phyloP scores from a whole-genome alignment of 2,113 vertebrate species.

The Haemorhous mexicanus region DNA sequence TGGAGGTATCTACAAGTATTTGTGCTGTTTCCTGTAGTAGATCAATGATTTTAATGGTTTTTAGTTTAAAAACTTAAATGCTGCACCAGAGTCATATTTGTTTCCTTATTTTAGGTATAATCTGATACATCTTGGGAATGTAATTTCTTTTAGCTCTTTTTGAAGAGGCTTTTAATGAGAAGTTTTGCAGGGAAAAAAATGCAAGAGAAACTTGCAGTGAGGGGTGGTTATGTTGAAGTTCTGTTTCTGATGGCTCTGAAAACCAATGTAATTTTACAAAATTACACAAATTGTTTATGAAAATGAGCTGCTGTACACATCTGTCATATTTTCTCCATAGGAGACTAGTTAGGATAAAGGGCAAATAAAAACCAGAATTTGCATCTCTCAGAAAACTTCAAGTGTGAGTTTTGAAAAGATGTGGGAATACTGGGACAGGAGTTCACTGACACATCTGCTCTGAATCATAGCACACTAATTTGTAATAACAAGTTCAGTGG shows the following conservation, averaged over 20 bases:
- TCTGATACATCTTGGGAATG: fast-evolving
- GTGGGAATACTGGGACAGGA: not conserved
- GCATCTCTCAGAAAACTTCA: not conserved
- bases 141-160: not conserved
- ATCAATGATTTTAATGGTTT: not conserved
- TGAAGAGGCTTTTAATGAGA: not conserved
- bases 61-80: not conserved
- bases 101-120: not conserved
- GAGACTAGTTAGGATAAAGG: not conserved
- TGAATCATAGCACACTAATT: not conserved
- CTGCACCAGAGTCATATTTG: not conserved
- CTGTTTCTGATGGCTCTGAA: not conserved
- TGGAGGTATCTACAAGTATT: not conserved
- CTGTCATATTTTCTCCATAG: not conserved
- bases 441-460: not conserved
- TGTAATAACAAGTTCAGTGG: not conserved
- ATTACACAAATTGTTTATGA: not conserved
- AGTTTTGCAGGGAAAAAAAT: not conserved
- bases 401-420: not conserved
- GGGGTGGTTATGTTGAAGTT: not conserved
- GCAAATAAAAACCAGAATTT: not conserved
- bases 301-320: not conserved
- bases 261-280: not conserved
- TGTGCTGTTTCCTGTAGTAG: not conserved
- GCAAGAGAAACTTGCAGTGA: not conserved